Conservation (phyloP, 2,113 vertebrate species). For the Elephas maximus region DNA sequence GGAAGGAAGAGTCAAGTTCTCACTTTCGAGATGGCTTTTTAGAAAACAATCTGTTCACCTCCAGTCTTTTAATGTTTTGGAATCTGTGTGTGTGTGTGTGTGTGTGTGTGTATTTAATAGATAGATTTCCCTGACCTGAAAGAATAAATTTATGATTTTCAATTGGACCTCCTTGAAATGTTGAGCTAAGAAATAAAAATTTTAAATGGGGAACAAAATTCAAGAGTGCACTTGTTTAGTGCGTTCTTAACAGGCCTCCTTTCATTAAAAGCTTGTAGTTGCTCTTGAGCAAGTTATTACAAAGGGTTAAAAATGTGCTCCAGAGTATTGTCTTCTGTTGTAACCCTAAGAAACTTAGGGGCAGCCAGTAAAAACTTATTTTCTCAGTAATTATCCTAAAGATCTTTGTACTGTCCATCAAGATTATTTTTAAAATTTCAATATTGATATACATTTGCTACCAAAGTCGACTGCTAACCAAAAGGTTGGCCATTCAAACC, state of each 20-base stretch:
- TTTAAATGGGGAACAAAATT: not conserved
- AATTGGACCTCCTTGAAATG: not conserved
- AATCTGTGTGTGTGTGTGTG: not conserved
- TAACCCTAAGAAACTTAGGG: not conserved
- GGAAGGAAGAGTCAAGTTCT: not conserved
- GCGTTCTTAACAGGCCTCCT: not conserved
- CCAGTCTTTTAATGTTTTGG: not conserved
- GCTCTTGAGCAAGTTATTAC: not conserved
- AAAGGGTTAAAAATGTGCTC: not conserved
- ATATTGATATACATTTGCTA: not conserved
- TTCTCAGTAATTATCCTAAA: slow-evolving; percentile 5
- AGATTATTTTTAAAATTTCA: slow-evolving; percentile 16
- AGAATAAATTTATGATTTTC: not conserved
- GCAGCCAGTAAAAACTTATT: not conserved
- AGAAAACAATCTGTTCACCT: not conserved
- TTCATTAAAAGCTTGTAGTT: slow-evolving; percentile 21
- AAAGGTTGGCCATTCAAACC: not conserved
- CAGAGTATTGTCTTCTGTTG: not conserved
- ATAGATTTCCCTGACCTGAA: not conserved
- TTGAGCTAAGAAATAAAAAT: slow-evolving; percentile 13
- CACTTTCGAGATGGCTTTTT: not conserved
- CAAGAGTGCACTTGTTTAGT: not conserved
- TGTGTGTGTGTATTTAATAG: not conserved
- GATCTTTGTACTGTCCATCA: not conserved
- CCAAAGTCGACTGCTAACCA: not conserved